A percentile compares a stretch with the other conserved stretches of the same genome.
These are phyloP conservation scores for Drosophila equinoxialis DNA, from an alignment of 1,140 invertebrate genomes.

Conservation along the genomic window DNA sequence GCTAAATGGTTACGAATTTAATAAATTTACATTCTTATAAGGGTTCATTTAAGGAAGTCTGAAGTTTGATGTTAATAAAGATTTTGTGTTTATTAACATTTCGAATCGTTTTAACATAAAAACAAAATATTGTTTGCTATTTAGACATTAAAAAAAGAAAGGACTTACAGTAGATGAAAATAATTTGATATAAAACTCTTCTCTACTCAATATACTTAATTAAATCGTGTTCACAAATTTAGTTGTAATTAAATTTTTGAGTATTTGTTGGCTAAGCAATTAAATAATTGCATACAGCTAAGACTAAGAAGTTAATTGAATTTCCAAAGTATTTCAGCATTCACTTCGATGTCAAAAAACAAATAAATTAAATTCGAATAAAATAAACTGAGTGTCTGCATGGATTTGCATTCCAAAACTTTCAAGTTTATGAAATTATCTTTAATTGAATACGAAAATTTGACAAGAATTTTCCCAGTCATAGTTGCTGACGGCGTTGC, in stretches of 20 bases:
- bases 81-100: no score
- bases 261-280: conserved; percentile 45
- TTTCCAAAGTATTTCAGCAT: conserved; percentile 49
- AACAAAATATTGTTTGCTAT: no score
- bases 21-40: no score
- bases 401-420: not conserved
- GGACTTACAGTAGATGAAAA: no score
- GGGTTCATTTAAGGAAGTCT: no score
- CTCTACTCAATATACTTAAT: no score
- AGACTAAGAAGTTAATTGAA: conserved; percentile 57
- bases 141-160: no score
- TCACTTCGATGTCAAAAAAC: conserved; percentile 37
- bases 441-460: conserved; percentile 45
- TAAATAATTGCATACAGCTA: conserved; percentile 43
- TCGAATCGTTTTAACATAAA: no score
- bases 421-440: not conserved
- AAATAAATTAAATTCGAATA: conserved; percentile 45
- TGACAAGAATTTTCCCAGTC: conserved; percentile 24
- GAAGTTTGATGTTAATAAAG: no score
- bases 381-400: not conserved
- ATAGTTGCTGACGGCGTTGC: conserved; percentile 2
- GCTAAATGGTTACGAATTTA: no score
- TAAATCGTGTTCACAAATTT: conserved; percentile 10
- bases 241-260: conserved; percentile 35
- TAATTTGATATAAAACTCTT: no score